These are phyloP conservation scores for Fragum fragum DNA, from an alignment of 2,888 invertebrate species.

Conservation along the genomic window DNA sequence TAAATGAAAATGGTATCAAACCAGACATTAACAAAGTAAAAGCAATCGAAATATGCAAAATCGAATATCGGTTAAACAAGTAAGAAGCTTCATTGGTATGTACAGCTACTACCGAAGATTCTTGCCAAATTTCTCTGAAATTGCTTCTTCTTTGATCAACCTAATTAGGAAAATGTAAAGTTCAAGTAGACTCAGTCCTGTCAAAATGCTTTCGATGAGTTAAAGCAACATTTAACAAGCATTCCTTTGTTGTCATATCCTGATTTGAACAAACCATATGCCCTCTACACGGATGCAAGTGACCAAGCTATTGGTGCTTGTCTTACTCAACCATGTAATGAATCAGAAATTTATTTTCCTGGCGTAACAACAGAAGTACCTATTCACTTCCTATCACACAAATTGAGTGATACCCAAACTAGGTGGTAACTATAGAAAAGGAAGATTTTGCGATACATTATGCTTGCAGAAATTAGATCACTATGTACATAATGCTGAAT, in stretches of 20 bases:
- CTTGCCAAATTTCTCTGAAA: too few relatives aligned
- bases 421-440: too few relatives aligned
- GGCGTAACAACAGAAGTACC: conserved; percentile 8
- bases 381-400: too few relatives aligned
- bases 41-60: conserved; percentile 5
- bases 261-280: background rate
- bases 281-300: too few relatives aligned
- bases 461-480: conserved; percentile 29
- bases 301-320: too few relatives aligned
- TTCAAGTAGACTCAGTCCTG: conserved; percentile 26
- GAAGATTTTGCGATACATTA: too few relatives aligned
- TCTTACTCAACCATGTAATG: conserved; percentile 1
- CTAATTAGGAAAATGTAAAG: conserved; percentile 8
- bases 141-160: too few relatives aligned
- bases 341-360: background rate
- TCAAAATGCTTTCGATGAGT: too few relatives aligned
- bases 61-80: too few relatives aligned
- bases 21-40: too few relatives aligned
- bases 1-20: conserved; percentile 47
- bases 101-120: background rate
- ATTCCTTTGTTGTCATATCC: conserved; percentile 10
- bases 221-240: too few relatives aligned
- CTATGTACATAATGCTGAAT: background rate
- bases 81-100: conserved; percentile 19
- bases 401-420: too few relatives aligned